Percentiles rank a stretch among this genome's conserved stretches.
phyloP scores from a whole-genome alignment of 2,113 vertebrate genomes.

The Spea bombifrons region DNA sequence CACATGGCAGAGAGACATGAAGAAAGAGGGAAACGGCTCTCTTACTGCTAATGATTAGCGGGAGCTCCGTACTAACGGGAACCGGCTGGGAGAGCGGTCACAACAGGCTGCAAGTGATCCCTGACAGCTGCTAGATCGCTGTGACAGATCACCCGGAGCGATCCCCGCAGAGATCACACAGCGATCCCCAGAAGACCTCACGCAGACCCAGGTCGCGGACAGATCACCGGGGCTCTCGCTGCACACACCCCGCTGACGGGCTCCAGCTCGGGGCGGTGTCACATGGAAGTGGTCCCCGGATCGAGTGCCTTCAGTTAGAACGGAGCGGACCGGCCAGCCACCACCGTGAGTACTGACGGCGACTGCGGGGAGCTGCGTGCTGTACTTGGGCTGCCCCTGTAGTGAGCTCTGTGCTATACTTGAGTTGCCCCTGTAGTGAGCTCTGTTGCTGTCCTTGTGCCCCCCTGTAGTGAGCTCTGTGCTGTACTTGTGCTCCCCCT shows the following conservation, averaged over 20 bases:
- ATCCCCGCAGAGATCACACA: background rate
- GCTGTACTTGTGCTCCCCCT: background rate
- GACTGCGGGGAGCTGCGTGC: background rate
- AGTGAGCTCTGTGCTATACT: background rate
- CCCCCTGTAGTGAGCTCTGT: background rate
- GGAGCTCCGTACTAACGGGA: no score
- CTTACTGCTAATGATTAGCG: no score
- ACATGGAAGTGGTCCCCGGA: background rate
- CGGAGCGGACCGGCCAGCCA: background rate
- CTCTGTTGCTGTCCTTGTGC: background rate
- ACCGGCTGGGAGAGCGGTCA: no score
- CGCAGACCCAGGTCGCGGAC: background rate
- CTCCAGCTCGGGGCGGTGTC: background rate
- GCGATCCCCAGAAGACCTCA: background rate
- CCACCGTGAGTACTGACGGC: constrained; percentile 4
- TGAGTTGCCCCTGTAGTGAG: background rate
- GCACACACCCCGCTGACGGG: background rate
- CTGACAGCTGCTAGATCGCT: no score
- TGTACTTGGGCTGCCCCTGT: background rate
- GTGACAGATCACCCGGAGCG: no score
- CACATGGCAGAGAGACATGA: background rate
- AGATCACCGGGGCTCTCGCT: background rate
- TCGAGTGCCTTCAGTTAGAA: constrained; percentile 3
- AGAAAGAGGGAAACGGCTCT: no score
- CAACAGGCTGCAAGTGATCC: no score